phyloP scores from a whole-genome alignment of 2,797 vertebrate genomes.

The Esox masquinongy region DNA sequence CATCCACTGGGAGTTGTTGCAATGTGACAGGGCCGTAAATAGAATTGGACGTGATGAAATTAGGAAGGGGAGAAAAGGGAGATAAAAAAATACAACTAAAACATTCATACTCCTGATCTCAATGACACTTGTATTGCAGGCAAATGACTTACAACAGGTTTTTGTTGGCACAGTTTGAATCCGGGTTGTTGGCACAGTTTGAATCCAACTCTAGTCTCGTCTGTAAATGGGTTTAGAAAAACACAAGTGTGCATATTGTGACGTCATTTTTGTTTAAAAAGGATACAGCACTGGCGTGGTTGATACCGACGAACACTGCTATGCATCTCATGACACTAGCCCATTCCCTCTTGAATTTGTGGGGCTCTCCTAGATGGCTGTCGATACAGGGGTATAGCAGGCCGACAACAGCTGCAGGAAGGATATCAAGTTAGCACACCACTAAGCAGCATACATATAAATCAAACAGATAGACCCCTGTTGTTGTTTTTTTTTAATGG shows the following conservation, averaged over 20 bases:
- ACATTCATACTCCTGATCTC: too few relatives aligned
- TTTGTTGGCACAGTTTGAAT: slow-evolving; percentile 29
- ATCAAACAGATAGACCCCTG: background rate
- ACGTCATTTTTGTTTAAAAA: slow-evolving; percentile 54
- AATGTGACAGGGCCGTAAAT: too few relatives aligned
- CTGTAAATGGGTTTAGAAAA: background rate
- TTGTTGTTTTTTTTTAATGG: background rate
- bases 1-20: too few relatives aligned
- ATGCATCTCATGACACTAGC: slow-evolving; percentile 99
- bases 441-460: background rate
- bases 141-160: too few relatives aligned
- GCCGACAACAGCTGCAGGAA: slow-evolving; percentile 88
- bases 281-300: slow-evolving; percentile 99
- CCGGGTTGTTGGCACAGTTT: background rate
- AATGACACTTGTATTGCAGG: too few relatives aligned
- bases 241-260: background rate
- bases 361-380: slow-evolving; percentile 93
- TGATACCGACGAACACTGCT: slow-evolving; percentile 97
- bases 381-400: slow-evolving; percentile 96
- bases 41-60: too few relatives aligned
- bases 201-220: slow-evolving; percentile 24
- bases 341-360: slow-evolving; percentile 99
- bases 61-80: too few relatives aligned
- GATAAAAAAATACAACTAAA: too few relatives aligned
- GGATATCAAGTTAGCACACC: background rate